Conservation (phyloP, 53 echinoderm and acorn worm species). For the Actinopyga echinites region DNA sequence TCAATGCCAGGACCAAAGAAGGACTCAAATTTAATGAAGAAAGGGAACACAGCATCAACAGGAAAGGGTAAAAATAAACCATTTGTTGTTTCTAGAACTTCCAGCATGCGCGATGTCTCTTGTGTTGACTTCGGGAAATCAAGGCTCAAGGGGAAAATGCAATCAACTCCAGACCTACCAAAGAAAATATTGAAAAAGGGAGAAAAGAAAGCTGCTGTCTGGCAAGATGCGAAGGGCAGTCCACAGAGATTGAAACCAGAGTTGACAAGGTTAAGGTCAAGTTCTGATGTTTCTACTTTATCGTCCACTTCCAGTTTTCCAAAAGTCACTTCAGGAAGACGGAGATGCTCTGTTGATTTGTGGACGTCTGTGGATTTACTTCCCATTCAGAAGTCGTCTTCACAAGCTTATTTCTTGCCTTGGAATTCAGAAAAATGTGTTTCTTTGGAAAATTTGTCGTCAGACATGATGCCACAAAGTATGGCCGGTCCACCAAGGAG, state of each 20-base stretch:
- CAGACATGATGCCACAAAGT: neutral
- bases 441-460: constrained; percentile 1
- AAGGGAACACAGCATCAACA: too few species aligned
- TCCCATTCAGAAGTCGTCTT: constrained; percentile 3
- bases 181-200: constrained; percentile 19
- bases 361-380: constrained; percentile 7
- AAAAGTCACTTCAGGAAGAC: neutral
- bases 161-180: neutral
- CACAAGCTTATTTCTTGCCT: constrained; percentile 24
- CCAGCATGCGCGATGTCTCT: constrained; percentile 4
- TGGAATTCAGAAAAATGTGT: constrained; percentile 30
- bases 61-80: too few species aligned
- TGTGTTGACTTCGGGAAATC: neutral
- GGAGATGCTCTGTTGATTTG: neutral
- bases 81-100: neutral
- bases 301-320: neutral
- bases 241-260: neutral
- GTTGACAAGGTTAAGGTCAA: too few species aligned
- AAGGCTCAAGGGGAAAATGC: neutral
- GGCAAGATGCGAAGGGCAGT: neutral
- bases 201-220: constrained; percentile 24
- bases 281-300: too few species aligned
- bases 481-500: neutral
- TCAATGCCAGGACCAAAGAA: neutral
- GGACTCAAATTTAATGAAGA: neutral